Evolutionary conservation across 2,888 invertebrate genomes (phyloP), one percentile per base, ranked within the genome.

Genomic region (Sminthurinus aureus): DNA sequence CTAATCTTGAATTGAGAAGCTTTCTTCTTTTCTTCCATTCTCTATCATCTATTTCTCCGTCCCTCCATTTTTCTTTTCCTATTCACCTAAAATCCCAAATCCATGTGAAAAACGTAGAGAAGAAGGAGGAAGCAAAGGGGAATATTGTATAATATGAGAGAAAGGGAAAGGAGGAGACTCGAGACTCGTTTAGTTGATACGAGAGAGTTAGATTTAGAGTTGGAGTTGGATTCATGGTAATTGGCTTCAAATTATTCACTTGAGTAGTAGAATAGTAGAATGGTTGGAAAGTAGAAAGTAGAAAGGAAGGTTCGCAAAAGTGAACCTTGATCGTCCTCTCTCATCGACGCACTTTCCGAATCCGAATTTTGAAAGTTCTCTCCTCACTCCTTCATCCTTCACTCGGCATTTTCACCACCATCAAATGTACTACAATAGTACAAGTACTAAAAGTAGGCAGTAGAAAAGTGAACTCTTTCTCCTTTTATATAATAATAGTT

Each of bases 191-290:
- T 38, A 38, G 38, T 38, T 38, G 38, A 38, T 38, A 38, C 3
- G 38, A 38, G 38, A 38, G 38, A 38, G 38, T 38, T 38, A 38
- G 3, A 38, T 1, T 38, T 38, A 6, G 38, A 38, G 38, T 38
- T 38, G 38, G 38, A 38, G 38, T 38, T 38, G n/a, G 11, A 67
- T 75, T 75, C 75, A 75, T 75, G 75, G 79, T 79, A 79, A 69
- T 79, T 79, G 79, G 79, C 79, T 69, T 67, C 69, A 67, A 79
- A 79, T 79, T 79, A 79, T 69, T 79, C 79, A 64, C 69, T 79
- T n/a, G 75, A 75, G 67, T 22, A n/a, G 66, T 38, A 6, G 38
- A 38, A 38, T 38, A n/a, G n/a, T n/a, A n/a, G n/a, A n/a, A n/a
- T n/a, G n/a, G n/a, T n/a, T n/a, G 38, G 38, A 38, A 38, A 38